Evolutionary conservation across 2,113 vertebrate genomes (phyloP).

Genomic region (Callipepla californica): DNA sequence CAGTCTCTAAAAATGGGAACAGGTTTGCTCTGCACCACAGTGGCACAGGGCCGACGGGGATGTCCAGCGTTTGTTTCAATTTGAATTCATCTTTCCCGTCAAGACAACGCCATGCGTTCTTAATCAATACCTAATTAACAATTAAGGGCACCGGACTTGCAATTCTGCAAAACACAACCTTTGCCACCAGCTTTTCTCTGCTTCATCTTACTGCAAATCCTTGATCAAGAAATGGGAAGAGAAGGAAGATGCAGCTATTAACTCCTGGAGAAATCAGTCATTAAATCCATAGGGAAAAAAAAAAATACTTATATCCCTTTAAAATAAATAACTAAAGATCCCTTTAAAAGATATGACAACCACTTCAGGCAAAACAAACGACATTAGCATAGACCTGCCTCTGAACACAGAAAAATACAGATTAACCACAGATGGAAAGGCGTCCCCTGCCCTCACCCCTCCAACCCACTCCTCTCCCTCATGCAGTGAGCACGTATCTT

Average conservation of each 20-base stretch:
- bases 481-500: slow-evolving; percentile 27
- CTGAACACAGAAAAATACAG: neutral
- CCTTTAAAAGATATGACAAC: neutral
- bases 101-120: neutral
- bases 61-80: neutral
- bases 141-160: neutral
- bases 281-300: neutral
- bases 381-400: neutral
- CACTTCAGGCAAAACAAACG: neutral
- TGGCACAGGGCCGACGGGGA: neutral
- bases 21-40: neutral
- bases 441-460: neutral
- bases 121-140: neutral
- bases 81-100: neutral
- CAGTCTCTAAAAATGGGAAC: accelerated
- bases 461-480: neutral
- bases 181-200: neutral
- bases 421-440: neutral
- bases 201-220: neutral
- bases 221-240: neutral
- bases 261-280: neutral
- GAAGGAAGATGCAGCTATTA: neutral
- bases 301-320: neutral
- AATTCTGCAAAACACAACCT: neutral
- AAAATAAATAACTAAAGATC: neutral